A percentile compares a stretch with the other conserved stretches of the same genome.
These are phyloP conservation scores for Tapera naevia DNA, from an alignment of 2,797 vertebrate genomes.

Conservation along the genomic window DNA sequence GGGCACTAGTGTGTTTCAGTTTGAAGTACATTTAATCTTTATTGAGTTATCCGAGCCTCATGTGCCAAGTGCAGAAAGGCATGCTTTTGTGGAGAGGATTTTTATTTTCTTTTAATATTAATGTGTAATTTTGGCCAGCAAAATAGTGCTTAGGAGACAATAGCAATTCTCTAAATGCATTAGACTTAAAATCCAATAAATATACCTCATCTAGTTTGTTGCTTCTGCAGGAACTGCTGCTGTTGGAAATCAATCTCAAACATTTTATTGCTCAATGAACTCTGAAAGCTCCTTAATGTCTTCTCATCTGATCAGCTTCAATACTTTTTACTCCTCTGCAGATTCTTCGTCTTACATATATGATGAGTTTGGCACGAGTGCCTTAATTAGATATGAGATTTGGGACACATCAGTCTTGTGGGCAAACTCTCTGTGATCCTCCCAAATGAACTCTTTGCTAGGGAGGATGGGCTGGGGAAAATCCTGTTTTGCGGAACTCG, in stretches of 20 bases:
- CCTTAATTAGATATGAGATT: not conserved
- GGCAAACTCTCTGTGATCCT: not conserved
- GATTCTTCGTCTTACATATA: not conserved
- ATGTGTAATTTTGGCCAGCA: not conserved
- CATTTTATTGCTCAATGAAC: not conserved
- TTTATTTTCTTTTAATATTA: not conserved
- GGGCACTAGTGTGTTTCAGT: slow-evolving; percentile 20
- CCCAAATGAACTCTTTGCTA: not conserved
- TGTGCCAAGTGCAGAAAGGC: slow-evolving; percentile 29
- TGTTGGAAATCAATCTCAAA: not conserved
- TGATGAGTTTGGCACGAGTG: not conserved
- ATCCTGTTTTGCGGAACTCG: not conserved
- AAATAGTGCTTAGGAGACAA: not conserved
- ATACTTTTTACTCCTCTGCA: not conserved
- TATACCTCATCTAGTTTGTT: not conserved
- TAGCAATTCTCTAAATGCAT: not conserved
- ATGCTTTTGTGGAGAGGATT: not conserved
- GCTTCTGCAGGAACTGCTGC: not conserved
- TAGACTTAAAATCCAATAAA: slow-evolving; percentile 12
- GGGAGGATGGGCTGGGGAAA: not conserved
- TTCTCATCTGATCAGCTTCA: not conserved
- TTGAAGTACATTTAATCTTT: slow-evolving; percentile 59
- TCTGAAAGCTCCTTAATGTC: not conserved
- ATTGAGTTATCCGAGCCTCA: slow-evolving; percentile 13
- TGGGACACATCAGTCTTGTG: rapidly evolving